phyloP scores from a whole-genome alignment of 2,113 vertebrate genomes.

The Poeciliopsis occidentalis region DNA sequence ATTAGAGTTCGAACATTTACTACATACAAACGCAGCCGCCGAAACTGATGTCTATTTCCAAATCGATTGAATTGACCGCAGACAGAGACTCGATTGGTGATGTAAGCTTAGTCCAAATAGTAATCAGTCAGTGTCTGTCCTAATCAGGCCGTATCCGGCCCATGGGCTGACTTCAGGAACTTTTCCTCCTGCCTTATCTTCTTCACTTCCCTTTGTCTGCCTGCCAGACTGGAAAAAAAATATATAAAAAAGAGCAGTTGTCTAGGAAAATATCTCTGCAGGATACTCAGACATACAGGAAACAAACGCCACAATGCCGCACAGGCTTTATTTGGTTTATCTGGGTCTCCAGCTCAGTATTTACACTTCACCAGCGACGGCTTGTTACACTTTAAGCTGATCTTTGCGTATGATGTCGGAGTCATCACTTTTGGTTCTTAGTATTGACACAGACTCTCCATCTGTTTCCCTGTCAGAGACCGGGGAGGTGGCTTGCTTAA shows the following conservation, averaged over 20 bases:
- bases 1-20: background rate
- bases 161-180: constrained; percentile 45
- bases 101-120: constrained; percentile 51
- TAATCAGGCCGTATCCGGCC: constrained; percentile 58
- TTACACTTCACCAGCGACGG: constrained; percentile 60
- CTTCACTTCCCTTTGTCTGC: constrained; percentile 63
- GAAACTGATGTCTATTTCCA: constrained; percentile 47
- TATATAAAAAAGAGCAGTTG: constrained; percentile 54
- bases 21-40: constrained; percentile 25
- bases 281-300: constrained; percentile 40
- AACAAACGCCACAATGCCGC: constrained; percentile 6
- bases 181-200: constrained; percentile 57
- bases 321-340: constrained; percentile 47
- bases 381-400: constrained; percentile 31
- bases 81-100: constrained; percentile 45
- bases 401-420: constrained; percentile 19
- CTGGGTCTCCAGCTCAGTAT: constrained; percentile 44
- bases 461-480: constrained; percentile 31
- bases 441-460: constrained; percentile 37
- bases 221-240: constrained; percentile 49
- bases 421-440: constrained; percentile 24
- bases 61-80: constrained; percentile 45
- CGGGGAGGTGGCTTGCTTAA: constrained; percentile 25
- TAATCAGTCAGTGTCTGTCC: constrained; percentile 65
- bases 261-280: constrained; percentile 53